These are phyloP conservation scores for Reinhardtius hippoglossoides DNA, from an alignment of 2,113 vertebrate genomes.

Conservation along the genomic window DNA sequence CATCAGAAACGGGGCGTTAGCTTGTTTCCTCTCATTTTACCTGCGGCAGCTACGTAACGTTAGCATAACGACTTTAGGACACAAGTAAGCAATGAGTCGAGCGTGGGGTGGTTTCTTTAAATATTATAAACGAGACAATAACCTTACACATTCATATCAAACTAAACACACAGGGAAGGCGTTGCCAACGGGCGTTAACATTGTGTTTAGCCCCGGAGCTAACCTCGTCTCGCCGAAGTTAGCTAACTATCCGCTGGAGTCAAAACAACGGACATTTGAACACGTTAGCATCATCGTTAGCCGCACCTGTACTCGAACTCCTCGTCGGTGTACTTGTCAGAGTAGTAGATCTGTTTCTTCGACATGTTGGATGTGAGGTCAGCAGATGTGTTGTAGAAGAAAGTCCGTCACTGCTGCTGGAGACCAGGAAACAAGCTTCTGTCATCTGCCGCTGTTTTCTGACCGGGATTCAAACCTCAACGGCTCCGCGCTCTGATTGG, in stretches of 20 bases:
- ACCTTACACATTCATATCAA: not conserved
- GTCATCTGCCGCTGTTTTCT: conserved; percentile 67
- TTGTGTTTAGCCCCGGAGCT: not conserved
- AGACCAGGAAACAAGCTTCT: conserved; percentile 25
- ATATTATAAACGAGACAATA: not conserved
- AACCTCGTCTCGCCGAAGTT: not conserved
- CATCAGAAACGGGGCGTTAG: not conserved
- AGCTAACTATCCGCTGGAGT: not conserved
- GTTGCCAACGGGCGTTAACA: not conserved
- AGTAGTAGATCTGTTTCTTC: conserved; percentile 84
- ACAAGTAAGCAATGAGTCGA: too few relatives aligned
- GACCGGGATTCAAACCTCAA: conserved; percentile 73
- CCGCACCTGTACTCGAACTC: conserved; percentile 82
- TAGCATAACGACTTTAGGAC: too few relatives aligned
- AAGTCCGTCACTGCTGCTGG: not conserved
- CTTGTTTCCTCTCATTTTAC: not conserved
- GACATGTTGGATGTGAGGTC: conserved; percentile 68
- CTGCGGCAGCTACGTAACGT: too few relatives aligned
- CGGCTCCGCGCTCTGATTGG: conserved; percentile 76
- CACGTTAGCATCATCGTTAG: not conserved
- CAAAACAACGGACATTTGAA: conserved; percentile 1
- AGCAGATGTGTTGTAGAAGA: not conserved
- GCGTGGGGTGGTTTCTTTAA: too few relatives aligned
- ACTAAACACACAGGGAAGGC: not conserved
- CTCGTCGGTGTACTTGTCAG: conserved; percentile 84